These are phyloP conservation scores for Catostylus mosaicus DNA, from an alignment of 30 jellyfish, hydroid and myxozoan genomes.

Conservation along the genomic window DNA sequence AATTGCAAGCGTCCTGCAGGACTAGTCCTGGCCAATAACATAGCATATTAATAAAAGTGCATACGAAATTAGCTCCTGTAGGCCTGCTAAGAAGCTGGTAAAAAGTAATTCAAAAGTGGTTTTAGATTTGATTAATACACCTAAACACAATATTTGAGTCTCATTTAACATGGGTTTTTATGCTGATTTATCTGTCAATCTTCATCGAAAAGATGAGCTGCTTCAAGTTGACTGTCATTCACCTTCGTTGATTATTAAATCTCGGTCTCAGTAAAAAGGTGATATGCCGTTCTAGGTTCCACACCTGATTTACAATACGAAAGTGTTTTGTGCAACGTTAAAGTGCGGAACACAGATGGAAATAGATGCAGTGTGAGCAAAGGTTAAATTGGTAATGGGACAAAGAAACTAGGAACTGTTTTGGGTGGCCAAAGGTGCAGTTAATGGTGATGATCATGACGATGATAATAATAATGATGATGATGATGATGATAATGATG, in stretches of 20 bases:
- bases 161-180: slow-evolving; percentile 19
- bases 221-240: slow-evolving; percentile 41
- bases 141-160: slow-evolving; percentile 34
- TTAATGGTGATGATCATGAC: no score
- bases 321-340: background rate
- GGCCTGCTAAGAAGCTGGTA: slow-evolving; percentile 9
- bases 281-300: slow-evolving; percentile 25
- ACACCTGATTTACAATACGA: slow-evolving; percentile 40
- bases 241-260: slow-evolving; percentile 23
- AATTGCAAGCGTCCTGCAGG: no score
- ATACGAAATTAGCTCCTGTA: background rate
- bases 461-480: no score
- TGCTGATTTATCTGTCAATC: slow-evolving; percentile 23
- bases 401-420: no score
- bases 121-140: slow-evolving; percentile 2
- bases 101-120: slow-evolving; percentile 27
- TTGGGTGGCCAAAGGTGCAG: no score
- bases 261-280: slow-evolving; percentile 36
- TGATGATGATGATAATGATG: no score
- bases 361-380: no score
- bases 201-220: slow-evolving; percentile 23
- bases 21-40: no score
- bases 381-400: no score
- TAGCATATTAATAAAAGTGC: no score
- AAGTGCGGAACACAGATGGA: background rate